These are phyloP conservation scores for Chaetorhynchus papuensis DNA, from an alignment of 2,113 vertebrate species.

Conservation along the genomic window DNA sequence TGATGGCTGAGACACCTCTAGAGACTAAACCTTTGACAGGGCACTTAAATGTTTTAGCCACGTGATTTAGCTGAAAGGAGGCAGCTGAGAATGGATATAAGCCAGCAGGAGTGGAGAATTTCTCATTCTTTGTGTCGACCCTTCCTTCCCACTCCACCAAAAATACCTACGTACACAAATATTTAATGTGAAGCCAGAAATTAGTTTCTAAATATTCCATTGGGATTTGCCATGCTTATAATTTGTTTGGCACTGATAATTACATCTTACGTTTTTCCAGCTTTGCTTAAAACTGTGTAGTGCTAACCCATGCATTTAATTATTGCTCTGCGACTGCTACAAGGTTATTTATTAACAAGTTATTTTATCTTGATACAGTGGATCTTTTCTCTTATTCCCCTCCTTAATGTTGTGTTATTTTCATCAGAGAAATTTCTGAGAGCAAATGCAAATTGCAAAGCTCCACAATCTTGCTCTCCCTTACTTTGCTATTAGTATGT, in stretches of 20 bases:
- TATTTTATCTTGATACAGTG: constrained; percentile 78
- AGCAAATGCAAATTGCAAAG: constrained; percentile 76
- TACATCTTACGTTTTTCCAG: constrained; percentile 72
- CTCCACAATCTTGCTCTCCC: constrained; percentile 60
- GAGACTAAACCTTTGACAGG: constrained; percentile 29
- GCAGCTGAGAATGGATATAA: background rate
- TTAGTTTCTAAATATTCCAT: constrained; percentile 75
- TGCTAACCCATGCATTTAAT: constrained; percentile 78
- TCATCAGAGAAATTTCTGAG: constrained; percentile 78
- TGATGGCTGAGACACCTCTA: constrained; percentile 3
- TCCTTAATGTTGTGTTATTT: constrained; percentile 80
- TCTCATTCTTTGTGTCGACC: background rate
- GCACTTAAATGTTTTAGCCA: constrained; percentile 7
- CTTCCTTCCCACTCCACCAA: constrained; percentile 21
- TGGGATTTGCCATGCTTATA: constrained; percentile 72
- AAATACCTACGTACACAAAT: constrained; percentile 69
- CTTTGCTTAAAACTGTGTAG: constrained; percentile 77
- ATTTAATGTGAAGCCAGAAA: constrained; percentile 70
- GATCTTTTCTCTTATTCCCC: constrained; percentile 70
- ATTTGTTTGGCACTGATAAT: constrained; percentile 80
- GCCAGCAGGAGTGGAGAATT: background rate
- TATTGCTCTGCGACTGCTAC: constrained; percentile 74
- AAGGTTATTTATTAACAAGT: constrained; percentile 83
- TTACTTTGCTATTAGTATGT: constrained; percentile 75
- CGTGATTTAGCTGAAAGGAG: background rate